phyloP scores from a whole-genome alignment of 1,140 invertebrate genomes.

The Macrocentrus cingulum region DNA sequence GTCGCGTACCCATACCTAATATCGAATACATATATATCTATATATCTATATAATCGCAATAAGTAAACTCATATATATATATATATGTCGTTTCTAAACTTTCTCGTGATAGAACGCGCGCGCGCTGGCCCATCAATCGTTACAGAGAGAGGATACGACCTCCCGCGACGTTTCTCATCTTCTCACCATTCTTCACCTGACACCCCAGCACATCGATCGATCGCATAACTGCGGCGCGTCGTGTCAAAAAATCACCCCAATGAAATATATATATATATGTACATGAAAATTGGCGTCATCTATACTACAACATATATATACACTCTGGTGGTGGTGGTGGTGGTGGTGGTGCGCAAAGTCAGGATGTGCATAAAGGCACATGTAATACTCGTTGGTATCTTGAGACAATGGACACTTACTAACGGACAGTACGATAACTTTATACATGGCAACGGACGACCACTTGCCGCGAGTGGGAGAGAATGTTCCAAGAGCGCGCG shows the following conservation, averaged over 20 bases:
- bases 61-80: not conserved
- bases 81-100: no score
- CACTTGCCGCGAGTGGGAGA: slow-evolving; percentile 34
- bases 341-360: no score
- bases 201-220: slow-evolving; percentile 6
- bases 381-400: not conserved
- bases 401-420: slow-evolving; percentile 49
- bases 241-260: no score
- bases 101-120: not conserved
- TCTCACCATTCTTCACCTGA: slow-evolving; percentile 35
- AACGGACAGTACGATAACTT: slow-evolving; percentile 44
- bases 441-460: slow-evolving; percentile 32
- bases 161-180: slow-evolving; percentile 54
- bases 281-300: not conserved
- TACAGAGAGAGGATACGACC: slow-evolving; percentile 37
- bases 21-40: no score
- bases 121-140: slow-evolving; percentile 53
- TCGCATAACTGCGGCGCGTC: no score
- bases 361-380: no score
- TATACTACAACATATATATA: not conserved
- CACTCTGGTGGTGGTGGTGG: no score
- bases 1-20: no score
- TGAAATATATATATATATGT: no score
- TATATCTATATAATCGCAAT: no score
- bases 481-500: slow-evolving; percentile 14